phyloP scores from a whole-genome alignment of 2,113 vertebrate genomes.

The Melanerpes aurifrons region DNA sequence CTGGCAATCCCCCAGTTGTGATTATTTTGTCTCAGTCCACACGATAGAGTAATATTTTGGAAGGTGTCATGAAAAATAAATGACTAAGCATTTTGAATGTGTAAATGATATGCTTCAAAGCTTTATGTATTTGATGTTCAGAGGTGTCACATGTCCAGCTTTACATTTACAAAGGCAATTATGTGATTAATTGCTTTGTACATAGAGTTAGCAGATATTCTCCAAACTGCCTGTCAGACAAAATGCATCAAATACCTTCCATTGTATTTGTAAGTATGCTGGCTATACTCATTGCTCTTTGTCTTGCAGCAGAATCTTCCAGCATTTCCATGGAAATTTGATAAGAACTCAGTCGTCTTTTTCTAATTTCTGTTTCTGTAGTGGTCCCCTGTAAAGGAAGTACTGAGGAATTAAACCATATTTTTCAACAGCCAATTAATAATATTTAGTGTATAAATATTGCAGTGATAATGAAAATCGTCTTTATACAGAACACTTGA shows the following conservation, averaged over 20 bases:
- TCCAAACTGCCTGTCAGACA: not conserved
- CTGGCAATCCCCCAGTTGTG: not conserved
- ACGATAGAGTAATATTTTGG: not conserved
- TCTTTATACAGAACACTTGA: not conserved
- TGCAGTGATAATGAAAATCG: conserved; percentile 21
- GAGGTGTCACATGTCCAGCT: not conserved
- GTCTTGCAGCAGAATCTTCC: conserved; percentile 83
- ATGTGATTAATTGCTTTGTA: not conserved
- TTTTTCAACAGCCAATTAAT: not conserved
- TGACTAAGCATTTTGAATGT: not conserved
- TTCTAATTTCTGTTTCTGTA: conserved; percentile 88
- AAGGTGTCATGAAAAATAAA: not conserved
- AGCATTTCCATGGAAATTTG: conserved; percentile 87
- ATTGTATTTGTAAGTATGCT: conserved; percentile 95
- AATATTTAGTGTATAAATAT: not conserved
- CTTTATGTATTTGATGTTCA: not conserved
- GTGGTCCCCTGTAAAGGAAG: conserved; percentile 85
- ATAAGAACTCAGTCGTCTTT: conserved; percentile 81
- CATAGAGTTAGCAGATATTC: not conserved
- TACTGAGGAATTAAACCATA: conserved; percentile 53
- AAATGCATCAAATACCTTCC: conserved; percentile 83
- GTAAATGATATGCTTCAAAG: not conserved
- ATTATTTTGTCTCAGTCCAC: not conserved
- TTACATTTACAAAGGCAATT: not conserved
- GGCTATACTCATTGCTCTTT: conserved; percentile 90